Percentiles rank a stretch among this genome's conserved stretches.
These are phyloP conservation scores for Lepilemur septentrionalis DNA, from an alignment of 2,797 vertebrate genomes.

Conservation along the genomic window DNA sequence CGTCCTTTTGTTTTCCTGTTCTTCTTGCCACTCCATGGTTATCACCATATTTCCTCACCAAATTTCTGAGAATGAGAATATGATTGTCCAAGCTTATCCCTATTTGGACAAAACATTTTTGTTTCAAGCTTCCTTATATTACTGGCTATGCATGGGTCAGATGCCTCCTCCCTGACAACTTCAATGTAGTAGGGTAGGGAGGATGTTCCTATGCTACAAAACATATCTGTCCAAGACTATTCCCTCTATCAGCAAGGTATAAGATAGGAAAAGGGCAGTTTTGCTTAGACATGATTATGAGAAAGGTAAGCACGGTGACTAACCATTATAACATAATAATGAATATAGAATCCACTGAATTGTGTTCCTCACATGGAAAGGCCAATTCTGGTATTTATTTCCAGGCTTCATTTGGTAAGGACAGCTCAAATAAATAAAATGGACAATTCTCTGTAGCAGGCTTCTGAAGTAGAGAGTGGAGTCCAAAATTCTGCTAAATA, in stretches of 20 bases:
- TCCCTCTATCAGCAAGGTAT: background rate
- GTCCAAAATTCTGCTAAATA: background rate
- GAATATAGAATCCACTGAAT: background rate
- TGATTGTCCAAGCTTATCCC: background rate
- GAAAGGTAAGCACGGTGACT: background rate
- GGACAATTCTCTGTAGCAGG: background rate
- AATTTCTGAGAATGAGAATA: background rate
- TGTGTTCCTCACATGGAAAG: background rate
- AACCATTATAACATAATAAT: background rate
- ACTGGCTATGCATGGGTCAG: background rate
- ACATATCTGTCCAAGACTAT: too few species aligned
- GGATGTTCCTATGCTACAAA: background rate
- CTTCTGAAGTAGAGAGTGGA: background rate
- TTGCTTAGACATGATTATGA: background rate
- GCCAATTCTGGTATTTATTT: background rate
- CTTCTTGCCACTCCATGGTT: background rate
- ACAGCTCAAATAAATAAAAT: background rate
- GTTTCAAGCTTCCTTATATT: background rate
- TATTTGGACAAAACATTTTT: background rate
- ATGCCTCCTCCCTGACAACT: background rate
- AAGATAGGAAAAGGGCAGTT: background rate
- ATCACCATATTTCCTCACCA: background rate
- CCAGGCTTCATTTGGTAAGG: background rate
- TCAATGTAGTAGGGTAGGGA: too few species aligned
- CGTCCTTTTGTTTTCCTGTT: background rate